These are phyloP conservation scores for Typhlichthys subterraneus DNA, from an alignment of 2,797 vertebrate species.

Conservation along the genomic window DNA sequence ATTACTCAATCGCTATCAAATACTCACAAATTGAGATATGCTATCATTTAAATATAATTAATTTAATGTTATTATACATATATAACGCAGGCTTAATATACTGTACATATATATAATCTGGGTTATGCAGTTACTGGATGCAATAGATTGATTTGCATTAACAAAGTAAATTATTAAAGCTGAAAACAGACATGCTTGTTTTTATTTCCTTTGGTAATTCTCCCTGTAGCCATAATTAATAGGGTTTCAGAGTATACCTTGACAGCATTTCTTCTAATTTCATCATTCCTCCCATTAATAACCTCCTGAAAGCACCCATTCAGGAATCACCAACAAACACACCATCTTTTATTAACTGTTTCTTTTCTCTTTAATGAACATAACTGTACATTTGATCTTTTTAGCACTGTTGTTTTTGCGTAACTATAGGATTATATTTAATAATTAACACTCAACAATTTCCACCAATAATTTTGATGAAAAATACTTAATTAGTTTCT, in stretches of 20 bases:
- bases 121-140: background rate
- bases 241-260: background rate
- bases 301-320: slow-evolving; percentile 10
- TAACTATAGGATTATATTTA: slow-evolving; percentile 47
- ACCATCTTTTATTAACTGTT: slow-evolving; percentile 16
- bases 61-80: background rate
- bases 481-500: slow-evolving; percentile 31
- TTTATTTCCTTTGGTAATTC: background rate
- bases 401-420: slow-evolving; percentile 29
- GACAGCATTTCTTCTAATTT: background rate
- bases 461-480: slow-evolving; percentile 47
- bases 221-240: slow-evolving; percentile 10
- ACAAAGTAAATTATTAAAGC: background rate
- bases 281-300: slow-evolving; percentile 2
- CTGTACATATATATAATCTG: too few relatives aligned
- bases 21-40: background rate
- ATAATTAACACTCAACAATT: slow-evolving; percentile 55
- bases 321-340: slow-evolving; percentile 9
- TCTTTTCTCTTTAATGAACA: slow-evolving; percentile 20
- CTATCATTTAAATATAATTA: background rate
- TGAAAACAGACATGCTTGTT: background rate
- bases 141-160: background rate
- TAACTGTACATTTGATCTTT: slow-evolving; percentile 16
- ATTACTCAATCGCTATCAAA: too few relatives aligned
- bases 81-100: background rate